These are phyloP conservation scores for Ephialtes manifestator DNA, from an alignment of 2,888 invertebrate species.

Conservation along the genomic window DNA sequence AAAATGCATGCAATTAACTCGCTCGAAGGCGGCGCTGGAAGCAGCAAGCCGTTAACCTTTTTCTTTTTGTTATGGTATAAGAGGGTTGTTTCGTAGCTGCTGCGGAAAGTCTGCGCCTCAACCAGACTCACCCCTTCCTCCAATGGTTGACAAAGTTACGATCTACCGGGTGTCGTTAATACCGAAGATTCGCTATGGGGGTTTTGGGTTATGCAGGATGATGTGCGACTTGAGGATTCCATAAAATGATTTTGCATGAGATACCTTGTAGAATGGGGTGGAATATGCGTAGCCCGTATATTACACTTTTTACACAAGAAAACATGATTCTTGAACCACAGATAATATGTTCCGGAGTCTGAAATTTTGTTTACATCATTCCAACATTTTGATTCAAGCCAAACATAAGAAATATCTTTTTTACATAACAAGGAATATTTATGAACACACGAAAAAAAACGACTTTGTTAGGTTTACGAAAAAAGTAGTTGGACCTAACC, in stretches of 20 bases:
- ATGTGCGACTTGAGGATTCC: constrained; percentile 76
- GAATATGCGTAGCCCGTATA: constrained; percentile 24
- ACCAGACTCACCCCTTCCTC: constrained; percentile 76
- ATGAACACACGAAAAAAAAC: too few species aligned
- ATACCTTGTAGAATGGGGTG: constrained; percentile 62
- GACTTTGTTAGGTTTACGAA: too few species aligned
- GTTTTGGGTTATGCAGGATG: constrained; percentile 71
- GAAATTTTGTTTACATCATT: background rate
- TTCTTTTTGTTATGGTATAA: constrained; percentile 61
- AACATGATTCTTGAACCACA: background rate
- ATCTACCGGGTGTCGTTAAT: constrained; percentile 84
- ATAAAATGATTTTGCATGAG: constrained; percentile 77
- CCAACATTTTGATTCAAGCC: too few species aligned
- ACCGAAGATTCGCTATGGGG: constrained; percentile 73
- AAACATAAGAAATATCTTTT: too few species aligned
- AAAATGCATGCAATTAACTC: constrained; percentile 85
- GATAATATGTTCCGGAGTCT: background rate
- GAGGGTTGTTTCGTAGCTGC: constrained; percentile 60
- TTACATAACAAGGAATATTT: too few species aligned
- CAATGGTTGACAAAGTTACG: constrained; percentile 84
- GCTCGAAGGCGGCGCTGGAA: constrained; percentile 60
- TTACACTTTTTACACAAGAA: background rate
- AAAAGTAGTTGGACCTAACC: too few species aligned
- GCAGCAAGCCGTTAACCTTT: constrained; percentile 60
- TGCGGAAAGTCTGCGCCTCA: constrained; percentile 42